Evolutionary conservation across 2,113 vertebrate genomes (phyloP).

Genomic region (Stegastes partitus): DNA sequence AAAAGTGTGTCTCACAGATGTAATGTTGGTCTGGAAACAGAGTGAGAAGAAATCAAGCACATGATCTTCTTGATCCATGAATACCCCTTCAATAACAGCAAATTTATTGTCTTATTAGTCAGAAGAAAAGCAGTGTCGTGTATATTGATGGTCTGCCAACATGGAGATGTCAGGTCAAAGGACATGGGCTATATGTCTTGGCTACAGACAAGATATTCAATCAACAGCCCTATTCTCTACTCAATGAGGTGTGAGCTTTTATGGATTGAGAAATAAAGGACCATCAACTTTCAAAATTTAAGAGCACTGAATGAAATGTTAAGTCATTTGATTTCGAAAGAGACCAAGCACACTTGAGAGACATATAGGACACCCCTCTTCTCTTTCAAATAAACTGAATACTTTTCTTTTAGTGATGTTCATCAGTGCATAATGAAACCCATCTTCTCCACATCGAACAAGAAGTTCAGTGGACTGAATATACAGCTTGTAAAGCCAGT

Average conservation of each 20-base stretch:
- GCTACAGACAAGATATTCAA: slow-evolving; percentile 13
- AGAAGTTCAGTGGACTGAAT: slow-evolving; percentile 70
- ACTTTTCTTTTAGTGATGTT: slow-evolving; percentile 69
- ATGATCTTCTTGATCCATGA: slow-evolving; percentile 12
- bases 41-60: slow-evolving; percentile 17
- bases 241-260: not conserved
- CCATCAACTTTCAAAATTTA: not conserved
- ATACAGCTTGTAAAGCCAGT: slow-evolving; percentile 46
- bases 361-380: not conserved
- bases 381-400: slow-evolving; percentile 59
- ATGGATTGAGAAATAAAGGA: not conserved
- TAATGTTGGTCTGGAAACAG: slow-evolving; percentile 2
- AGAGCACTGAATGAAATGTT: not conserved
- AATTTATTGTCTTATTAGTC: slow-evolving; percentile 30
- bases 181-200: not conserved
- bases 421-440: slow-evolving; percentile 55
- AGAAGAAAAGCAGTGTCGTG: slow-evolving; percentile 17
- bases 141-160: not conserved
- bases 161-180: slow-evolving; percentile 5
- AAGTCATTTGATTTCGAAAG: slow-evolving; percentile 12
- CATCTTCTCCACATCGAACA: slow-evolving; percentile 50
- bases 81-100: slow-evolving; percentile 15
- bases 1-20: slow-evolving; percentile 4
- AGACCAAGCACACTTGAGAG: not conserved
- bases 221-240: slow-evolving; percentile 10